Conservation (phyloP, 1,140 invertebrate genomes). For the Euwallacea similis region DNA sequence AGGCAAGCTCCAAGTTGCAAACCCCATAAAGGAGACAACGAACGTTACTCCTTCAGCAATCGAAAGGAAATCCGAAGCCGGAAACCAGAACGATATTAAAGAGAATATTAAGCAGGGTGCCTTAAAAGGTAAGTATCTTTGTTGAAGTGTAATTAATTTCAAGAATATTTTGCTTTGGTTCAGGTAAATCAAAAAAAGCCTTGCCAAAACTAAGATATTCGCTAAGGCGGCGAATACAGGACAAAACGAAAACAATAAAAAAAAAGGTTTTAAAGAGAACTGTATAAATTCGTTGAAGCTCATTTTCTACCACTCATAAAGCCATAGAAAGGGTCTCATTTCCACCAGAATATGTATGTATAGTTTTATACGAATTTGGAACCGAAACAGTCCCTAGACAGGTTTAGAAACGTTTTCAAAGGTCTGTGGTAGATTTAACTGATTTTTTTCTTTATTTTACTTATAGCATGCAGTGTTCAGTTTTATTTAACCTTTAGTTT, state of each 20-base stretch:
- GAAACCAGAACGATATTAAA: slow-evolving; percentile 22
- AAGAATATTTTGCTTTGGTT: neutral
- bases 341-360: too few species aligned
- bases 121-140: neutral
- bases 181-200: neutral
- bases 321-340: too few species aligned
- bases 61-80: neutral
- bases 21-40: slow-evolving; percentile 1
- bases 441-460: neutral
- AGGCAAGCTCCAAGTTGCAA: neutral
- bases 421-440: neutral
- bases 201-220: slow-evolving; percentile 13
- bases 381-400: too few species aligned
- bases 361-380: too few species aligned
- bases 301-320: neutral
- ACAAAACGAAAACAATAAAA: slow-evolving; percentile 35
- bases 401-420: too few species aligned
- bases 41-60: neutral
- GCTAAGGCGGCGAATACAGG: slow-evolving; percentile 31
- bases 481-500: slow-evolving; percentile 3
- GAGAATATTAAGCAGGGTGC: slow-evolving; percentile 14
- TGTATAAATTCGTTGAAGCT: neutral
- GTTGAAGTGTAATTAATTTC: too few species aligned
- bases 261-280: slow-evolving; percentile 27
- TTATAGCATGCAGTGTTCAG: neutral